Conservation (phyloP, 2,113 vertebrate genomes). For the Chroicocephalus ridibundus region DNA sequence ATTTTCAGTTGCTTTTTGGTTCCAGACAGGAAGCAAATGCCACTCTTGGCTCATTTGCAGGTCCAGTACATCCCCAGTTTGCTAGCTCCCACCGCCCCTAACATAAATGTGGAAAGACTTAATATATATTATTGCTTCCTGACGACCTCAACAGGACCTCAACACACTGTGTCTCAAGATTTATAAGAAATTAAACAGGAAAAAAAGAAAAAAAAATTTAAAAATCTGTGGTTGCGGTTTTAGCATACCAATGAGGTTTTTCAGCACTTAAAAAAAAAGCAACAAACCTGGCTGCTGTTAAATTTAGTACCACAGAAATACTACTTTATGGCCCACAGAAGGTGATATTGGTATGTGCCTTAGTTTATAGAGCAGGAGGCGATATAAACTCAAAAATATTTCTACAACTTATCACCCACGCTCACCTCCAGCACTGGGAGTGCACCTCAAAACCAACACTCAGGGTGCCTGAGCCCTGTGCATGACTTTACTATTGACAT, state of each 20-base stretch:
- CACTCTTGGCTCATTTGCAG: background rate
- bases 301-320: background rate
- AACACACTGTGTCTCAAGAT: background rate
- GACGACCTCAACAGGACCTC: background rate
- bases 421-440: background rate
- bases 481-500: background rate
- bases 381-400: background rate
- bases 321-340: background rate
- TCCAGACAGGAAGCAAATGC: background rate
- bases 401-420: background rate
- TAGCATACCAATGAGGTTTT: background rate
- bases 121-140: fast-evolving
- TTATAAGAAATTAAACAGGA: background rate
- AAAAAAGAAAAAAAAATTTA: background rate
- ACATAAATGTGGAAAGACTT: background rate
- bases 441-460: background rate
- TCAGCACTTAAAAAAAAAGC: background rate
- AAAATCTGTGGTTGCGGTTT: background rate
- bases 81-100: background rate
- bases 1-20: background rate
- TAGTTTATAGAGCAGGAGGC: background rate
- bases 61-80: background rate
- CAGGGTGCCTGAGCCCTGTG: background rate
- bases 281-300: background rate
- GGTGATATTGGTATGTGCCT: background rate